Evolutionary conservation across 2,888 invertebrate genomes (phyloP), one percentile per base, ranked within the genome.

Genomic region (Julus scanicus): DNA sequence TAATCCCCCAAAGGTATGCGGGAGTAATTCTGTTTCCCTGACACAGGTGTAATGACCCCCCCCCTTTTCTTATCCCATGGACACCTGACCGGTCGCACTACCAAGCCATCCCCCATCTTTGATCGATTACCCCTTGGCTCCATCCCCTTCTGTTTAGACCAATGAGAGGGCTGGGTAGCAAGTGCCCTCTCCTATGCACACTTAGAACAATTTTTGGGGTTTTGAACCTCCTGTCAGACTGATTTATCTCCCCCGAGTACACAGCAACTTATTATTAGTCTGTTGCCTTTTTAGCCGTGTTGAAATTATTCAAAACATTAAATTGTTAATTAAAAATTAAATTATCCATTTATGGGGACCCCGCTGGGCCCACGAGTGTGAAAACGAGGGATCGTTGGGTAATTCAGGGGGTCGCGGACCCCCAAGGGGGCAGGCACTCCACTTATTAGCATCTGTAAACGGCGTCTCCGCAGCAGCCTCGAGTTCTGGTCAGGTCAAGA

Each of bases 211-310:
- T n/a, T 63, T 63, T 63, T 63, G 63, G 63, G 53, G 53, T 53
- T 53, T 53, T 53, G 15, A 53, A 53, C 53, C 53, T 9, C 11
- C 53, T 53, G 53, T 15, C 13, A 9, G 63, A 63, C 63, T 63
- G 63, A 63, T 63, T 63, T 63, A 63, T 63, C n/a, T 63, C n/a
- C n/a, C 63, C 53, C n/a, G 0, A 63, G 63, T 1, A 63, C 20
- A n/a, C 63, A n/a, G n/a, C 63, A 63, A 63, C 63, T 63, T 63
- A n/a, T 63, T 63, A 63, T 63, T 63, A 63, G 63, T n/a, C 63
- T 63, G 2, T 63, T n/a, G 63, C 63, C 63, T 63, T 63, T 63
- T 63, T n/a, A 63, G n/a, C 63, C n/a, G 17, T 63, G 63, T 63
- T 63, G 63, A 63, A 63, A 63, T 63, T 63, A 63, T 63, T n/a